Evolutionary conservation across 1,140 invertebrate genomes (phyloP).

Genomic region (Drosophila nebulosa): DNA sequence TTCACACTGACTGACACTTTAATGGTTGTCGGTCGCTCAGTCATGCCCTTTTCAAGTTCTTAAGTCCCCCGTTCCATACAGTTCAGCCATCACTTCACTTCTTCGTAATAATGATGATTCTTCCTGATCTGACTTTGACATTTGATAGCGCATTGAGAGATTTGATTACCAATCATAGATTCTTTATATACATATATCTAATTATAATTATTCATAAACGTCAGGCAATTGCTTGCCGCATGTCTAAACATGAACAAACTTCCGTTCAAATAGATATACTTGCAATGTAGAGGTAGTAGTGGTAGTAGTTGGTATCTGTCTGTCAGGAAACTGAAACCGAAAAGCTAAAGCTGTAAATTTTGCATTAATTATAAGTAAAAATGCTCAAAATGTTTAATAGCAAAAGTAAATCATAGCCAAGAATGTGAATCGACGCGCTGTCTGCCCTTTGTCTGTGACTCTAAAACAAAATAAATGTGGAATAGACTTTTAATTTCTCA

Average conservation of each 20-base stretch:
- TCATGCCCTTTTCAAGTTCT: constrained; percentile 35
- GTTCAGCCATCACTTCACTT: constrained; percentile 13
- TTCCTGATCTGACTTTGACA: constrained; percentile 45
- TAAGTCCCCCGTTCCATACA: constrained; percentile 12
- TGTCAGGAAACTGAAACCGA: constrained; percentile 60
- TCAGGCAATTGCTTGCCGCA: constrained; percentile 57
- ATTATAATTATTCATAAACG: constrained; percentile 66
- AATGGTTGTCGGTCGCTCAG: constrained; percentile 4
- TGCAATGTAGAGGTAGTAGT: too few species aligned
- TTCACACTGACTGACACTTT: not conserved
- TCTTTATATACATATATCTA: not conserved
- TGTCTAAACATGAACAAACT: constrained; percentile 57
- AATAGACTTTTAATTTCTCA: too few species aligned
- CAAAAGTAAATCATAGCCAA: constrained; percentile 59
- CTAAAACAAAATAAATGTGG: too few species aligned
- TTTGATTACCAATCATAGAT: constrained; percentile 38
- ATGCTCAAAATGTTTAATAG: constrained; percentile 38
- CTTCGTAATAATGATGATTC: constrained; percentile 16
- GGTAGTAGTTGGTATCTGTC: constrained; percentile 11
- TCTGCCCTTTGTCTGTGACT: constrained; percentile 2
- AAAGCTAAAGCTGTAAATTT: constrained; percentile 36
- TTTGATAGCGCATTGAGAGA: constrained; percentile 40
- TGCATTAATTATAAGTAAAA: constrained; percentile 63
- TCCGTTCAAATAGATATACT: constrained; percentile 34
- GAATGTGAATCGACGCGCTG: not conserved